Conservation (phyloP, 2,113 vertebrate genomes). For the Chunga burmeisteri region DNA sequence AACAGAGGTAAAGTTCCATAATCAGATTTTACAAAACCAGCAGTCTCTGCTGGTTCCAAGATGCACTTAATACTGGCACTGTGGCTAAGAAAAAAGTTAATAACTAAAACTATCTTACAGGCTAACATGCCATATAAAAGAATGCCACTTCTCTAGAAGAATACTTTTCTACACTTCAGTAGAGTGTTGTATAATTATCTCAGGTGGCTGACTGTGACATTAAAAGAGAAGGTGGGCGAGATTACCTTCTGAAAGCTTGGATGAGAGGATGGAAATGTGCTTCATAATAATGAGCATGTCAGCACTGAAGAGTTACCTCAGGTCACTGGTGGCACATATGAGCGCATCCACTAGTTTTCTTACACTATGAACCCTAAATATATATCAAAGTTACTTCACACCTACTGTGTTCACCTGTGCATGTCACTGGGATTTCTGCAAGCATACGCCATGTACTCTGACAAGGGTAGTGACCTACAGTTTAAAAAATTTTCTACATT, state of each 20-base stretch:
- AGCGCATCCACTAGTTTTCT: not conserved
- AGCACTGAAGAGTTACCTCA: not conserved
- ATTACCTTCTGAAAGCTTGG: not conserved
- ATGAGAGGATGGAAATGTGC: not conserved
- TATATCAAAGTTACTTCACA: not conserved
- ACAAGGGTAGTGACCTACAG: not conserved
- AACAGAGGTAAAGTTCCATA: not conserved
- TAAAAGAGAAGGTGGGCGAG: not conserved
- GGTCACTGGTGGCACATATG: not conserved
- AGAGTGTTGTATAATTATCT: not conserved
- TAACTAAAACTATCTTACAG: not conserved
- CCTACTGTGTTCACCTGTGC: not conserved
- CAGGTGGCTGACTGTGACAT: not conserved
- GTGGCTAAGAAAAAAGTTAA: not conserved
- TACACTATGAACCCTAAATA: not conserved
- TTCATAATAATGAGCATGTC: not conserved
- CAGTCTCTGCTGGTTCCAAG: not conserved
- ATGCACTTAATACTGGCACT: not conserved
- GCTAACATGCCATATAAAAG: not conserved
- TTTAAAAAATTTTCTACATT: not conserved
- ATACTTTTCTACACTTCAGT: not conserved
- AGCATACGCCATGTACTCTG: not conserved
- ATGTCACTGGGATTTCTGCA: not conserved
- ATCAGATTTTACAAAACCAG: not conserved
- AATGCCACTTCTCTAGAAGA: not conserved